Base-by-base conservation (phyloP, 2,888 invertebrate species). In the Drosophila monieri region DNA sequence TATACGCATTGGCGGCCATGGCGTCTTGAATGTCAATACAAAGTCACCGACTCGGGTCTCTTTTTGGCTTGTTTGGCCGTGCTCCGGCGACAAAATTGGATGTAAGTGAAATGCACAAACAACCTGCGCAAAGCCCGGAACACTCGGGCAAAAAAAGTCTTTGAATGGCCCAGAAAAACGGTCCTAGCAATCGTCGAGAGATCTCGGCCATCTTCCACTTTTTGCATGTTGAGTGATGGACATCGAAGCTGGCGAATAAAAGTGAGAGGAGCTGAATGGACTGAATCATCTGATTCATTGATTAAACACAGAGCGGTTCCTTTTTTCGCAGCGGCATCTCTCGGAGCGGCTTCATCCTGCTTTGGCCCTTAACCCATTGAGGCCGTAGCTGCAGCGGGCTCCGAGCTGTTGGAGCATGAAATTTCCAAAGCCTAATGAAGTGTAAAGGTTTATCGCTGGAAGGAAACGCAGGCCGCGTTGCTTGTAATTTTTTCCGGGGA, bases 381-480 rank as follows among this genome's bases (percentile, higher is more conserved):
- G 78, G 73, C 75, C 70, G 49, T 51, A 49, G 64, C 46, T 83
- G 68, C 59, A 78, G 68, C 75, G 62, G n/a, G n/a, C n/a, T 57
- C 64, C 66, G 74, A 85, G 85, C 84, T 85, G 87, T 87, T 85
- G 78, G 65, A 78, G 84, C 84, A 75, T 87, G 85, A 85, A 85
- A 87, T 87, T 85, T 81, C 76, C 62, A 67, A 81, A 68, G 78
- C 61, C 73, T 87, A 85, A 85, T 85, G 84, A 85, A 85, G 81
- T 76, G 84, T 68, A 85, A 87, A 81, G 87, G 87, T 85, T 87
- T 85, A 85, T 85, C 84, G 87, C 70, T 85, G 66, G 74, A 85
- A 74, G 67, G 64, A 77, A 75, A 69, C 73, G 65, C 75, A 77
- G 60, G 64, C 62, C 73, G 59, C 37, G 59, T 52, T 30, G 64